These are phyloP conservation scores for Desoria tigrina DNA, from an alignment of 2,888 invertebrate genomes.

Conservation along the genomic window DNA sequence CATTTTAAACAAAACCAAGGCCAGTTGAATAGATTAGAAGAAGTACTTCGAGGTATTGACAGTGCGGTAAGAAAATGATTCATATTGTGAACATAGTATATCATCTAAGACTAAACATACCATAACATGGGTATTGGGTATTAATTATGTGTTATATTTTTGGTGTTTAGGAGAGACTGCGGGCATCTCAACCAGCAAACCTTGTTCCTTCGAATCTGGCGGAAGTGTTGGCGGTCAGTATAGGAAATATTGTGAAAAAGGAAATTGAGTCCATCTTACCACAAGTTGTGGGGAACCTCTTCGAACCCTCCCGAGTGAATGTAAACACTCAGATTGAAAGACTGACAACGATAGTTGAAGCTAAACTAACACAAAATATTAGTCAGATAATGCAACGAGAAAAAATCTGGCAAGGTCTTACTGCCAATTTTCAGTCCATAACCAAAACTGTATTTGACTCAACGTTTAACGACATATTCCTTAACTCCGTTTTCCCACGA, in stretches of 20 bases:
- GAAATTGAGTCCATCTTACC: slow-evolving; percentile 63
- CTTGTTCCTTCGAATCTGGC: slow-evolving; percentile 47
- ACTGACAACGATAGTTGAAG: slow-evolving; percentile 72
- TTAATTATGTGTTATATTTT: neutral
- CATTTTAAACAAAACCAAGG: slow-evolving; percentile 38
- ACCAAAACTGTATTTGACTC: slow-evolving; percentile 37
- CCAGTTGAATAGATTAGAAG: slow-evolving; percentile 43
- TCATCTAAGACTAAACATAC: no score
- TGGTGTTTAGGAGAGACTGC: slow-evolving; percentile 34
- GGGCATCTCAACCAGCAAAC: slow-evolving; percentile 33
- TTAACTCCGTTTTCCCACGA: slow-evolving; percentile 74
- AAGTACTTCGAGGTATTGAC: slow-evolving; percentile 41
- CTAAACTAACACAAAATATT: slow-evolving; percentile 75
- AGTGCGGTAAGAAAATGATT: slow-evolving; percentile 4
- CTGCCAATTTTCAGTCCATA: slow-evolving; percentile 30
- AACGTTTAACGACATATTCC: slow-evolving; percentile 70
- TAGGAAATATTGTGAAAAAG: slow-evolving; percentile 59
- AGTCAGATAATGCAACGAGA: slow-evolving; percentile 76
- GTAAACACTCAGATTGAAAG: slow-evolving; percentile 72
- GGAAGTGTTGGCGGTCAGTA: slow-evolving; percentile 44
- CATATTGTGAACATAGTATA: neutral
- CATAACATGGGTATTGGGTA: no score
- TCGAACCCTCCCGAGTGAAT: slow-evolving; percentile 74
- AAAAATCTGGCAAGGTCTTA: slow-evolving; percentile 32
- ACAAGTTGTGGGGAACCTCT: slow-evolving; percentile 58